Base-by-base conservation (phyloP, 1,140 invertebrate species). In the Danaus melanippus region DNA sequence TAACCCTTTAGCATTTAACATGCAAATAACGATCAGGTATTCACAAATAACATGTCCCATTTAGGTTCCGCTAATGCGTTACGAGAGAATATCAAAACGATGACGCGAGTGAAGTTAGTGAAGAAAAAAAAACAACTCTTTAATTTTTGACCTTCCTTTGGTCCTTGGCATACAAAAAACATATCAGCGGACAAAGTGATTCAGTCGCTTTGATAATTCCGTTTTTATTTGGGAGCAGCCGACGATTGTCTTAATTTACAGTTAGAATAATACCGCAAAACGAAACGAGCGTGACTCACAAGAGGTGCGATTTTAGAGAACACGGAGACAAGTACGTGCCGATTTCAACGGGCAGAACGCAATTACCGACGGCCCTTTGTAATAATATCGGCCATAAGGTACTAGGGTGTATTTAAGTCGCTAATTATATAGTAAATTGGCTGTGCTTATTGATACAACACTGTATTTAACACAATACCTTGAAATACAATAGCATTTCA, bases 81-180 rank as follows among this genome's bases (percentile, higher is more conserved):
- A 32, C 21, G 21, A 42, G 12, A 15, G 15, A 15, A 42, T 43
- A 58, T 57, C 41, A 40, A 21, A 56, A 11, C 55, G 64, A 74
- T 79, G 70, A 74, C 72, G 65, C 62, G 69, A 68, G 44, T 47
- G 39, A 57, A 58, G 63, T 69, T 67, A 70, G 61, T 55, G 47
- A 62, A 71, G 74, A 76, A 65, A 84, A 76, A 83, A 83, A 78
- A 84, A 82, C 76, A 71, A 74, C 75, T 64, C 78, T 83, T 84
- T 75, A 76, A 76, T 63, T 55, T 60, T 45, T 62, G 74, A 79
- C 81, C 78, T 84, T 79, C 74, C 74, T 51, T 56, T 62, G 69
- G 68, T 77, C 79, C 81, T 80, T 79, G 81, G 68, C 74, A 75
- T 61, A 77, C 62, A 74, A 74, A 64, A 75, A 73, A 70, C 64